Evolutionary conservation across 2,797 vertebrate species (phyloP).

Genomic region (Sylvilagus floridanus): DNA sequence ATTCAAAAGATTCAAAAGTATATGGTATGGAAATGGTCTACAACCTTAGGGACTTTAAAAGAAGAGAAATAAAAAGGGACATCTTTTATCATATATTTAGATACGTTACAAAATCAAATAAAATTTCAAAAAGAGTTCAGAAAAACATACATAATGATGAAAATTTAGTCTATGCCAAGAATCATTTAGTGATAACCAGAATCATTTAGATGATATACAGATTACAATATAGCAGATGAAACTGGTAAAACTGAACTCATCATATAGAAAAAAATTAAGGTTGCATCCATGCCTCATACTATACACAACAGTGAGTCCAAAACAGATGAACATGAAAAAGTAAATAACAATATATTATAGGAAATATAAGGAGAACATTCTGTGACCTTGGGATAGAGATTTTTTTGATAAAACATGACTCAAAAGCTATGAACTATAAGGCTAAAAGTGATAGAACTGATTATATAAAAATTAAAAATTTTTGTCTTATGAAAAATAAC

Average conservation of each 20-base stretch:
- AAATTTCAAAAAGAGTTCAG: no score
- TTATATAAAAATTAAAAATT: slow-evolving; percentile 43
- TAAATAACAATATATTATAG: slow-evolving; percentile 7
- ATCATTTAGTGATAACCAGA: neutral
- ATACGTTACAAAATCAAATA: neutral
- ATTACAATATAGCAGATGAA: neutral
- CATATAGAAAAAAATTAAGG: slow-evolving; percentile 15
- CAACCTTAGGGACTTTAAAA: neutral
- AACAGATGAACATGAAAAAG: neutral
- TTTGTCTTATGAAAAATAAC: slow-evolving; percentile 13
- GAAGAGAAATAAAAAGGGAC: neutral
- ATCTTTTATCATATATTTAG: neutral
- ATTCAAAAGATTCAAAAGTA: slow-evolving; percentile 35
- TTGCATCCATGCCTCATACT: neutral
- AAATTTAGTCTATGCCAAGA: neutral
- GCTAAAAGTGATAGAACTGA: slow-evolving; percentile 6
- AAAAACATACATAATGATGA: no score
- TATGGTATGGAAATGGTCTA: neutral
- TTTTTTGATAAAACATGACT: neutral
- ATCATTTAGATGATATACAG: neutral
- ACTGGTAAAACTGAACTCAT: slow-evolving; percentile 28
- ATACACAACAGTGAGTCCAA: neutral
- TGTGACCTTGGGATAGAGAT: neutral
- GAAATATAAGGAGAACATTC: neutral
- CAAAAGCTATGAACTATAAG: neutral